Evolutionary conservation across 2,113 vertebrate species (phyloP), one percentile per base, ranked within the genome.

Genomic region (Hiodon alosoides): DNA sequence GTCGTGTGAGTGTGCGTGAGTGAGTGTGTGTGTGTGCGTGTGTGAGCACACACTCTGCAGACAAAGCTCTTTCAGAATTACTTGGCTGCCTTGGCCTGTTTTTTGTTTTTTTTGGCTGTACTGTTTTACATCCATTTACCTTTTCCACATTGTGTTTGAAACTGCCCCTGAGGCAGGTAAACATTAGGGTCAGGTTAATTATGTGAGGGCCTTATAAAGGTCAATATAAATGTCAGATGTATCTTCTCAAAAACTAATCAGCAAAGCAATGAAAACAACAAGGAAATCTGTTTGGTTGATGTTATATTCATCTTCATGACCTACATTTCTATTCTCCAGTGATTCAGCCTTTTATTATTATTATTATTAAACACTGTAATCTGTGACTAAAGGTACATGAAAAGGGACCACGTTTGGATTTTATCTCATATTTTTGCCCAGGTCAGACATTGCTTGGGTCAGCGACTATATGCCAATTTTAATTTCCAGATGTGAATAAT

Each of bases 231-330:
- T 61, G 58, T 67, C 72, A 57, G 61, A 66, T 74, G 66, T 57
- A 55, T 17, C 9, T 55, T 62, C 52, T 9, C 17, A 74, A 74
- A 47, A 74, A 14, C 31, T 57, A 66, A 67, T 74, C 54, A 14
- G 67, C 47, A 57, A 17, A 11, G 13, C 7, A 57, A 66, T 74
- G 67, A 52, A 55, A 31, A 48, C 71, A 62, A 16, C 60, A 60
- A 55, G 16, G 11, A 71, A 58, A 71, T 71, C 53, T 47, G 53
- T 70, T 71, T 46, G 52, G 62, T 74, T 47, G 11, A 53, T 67
- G 65, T 67, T 67, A 8, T 57, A 74, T 67, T 48, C 72, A 62
- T 66, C 72, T 67, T 74, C 48, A 74, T n/a, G 11, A 74, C 47
- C 13, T 17, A 53, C 17, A 55, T 74, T 73, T 73, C 54, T 48